Percentiles rank a stretch among this genome's conserved stretches.
phyloP scores from a whole-genome alignment of 2,113 vertebrate genomes.

The Cebus imitator region DNA sequence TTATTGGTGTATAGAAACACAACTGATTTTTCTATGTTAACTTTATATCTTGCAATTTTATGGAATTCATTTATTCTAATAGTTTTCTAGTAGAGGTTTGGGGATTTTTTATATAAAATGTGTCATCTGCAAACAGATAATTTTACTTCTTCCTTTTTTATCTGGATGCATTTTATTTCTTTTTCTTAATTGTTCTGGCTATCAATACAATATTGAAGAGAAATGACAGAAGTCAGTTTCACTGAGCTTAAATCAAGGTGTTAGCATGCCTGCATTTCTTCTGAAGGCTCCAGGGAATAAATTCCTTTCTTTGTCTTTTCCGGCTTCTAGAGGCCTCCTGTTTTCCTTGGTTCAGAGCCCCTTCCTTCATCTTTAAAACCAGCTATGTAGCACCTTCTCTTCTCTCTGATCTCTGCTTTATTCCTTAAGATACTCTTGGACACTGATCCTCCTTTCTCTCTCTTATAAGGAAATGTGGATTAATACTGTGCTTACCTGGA shows the following conservation, averaged over 20 bases:
- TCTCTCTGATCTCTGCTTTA: background rate
- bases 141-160: background rate
- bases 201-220: background rate
- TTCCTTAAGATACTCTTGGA: background rate
- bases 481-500: background rate
- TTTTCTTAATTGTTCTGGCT: background rate
- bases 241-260: background rate
- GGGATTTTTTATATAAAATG: background rate
- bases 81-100: background rate
- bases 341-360: rapidly evolving
- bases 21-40: background rate
- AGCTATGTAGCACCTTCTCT: background rate
- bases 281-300: rapidly evolving
- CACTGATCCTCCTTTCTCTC: background rate
- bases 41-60: background rate
- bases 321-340: background rate
- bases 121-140: background rate
- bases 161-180: background rate
- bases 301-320: background rate
- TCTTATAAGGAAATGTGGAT: background rate
- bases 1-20: background rate
- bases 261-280: background rate
- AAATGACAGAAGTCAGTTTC: background rate
- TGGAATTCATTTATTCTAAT: background rate
- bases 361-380: background rate